Evolutionary conservation across 53 echinoderm and acorn worm genomes (phyloP).

Genomic region (Temnopleurus reevesii): DNA sequence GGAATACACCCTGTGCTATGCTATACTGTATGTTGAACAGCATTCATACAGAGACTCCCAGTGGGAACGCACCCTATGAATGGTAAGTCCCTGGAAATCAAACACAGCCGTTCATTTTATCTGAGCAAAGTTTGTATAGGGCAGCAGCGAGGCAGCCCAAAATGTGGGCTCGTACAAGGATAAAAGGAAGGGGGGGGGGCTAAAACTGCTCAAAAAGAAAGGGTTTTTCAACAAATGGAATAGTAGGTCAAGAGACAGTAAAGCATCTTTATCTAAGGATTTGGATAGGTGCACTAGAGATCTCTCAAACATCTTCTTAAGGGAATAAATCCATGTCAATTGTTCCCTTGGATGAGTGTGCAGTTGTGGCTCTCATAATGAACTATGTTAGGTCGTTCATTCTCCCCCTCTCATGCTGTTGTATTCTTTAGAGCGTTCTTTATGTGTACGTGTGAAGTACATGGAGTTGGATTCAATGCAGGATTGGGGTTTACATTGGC

Average conservation of each 20-base stretch:
- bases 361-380: not conserved
- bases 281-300: conserved; percentile 5
- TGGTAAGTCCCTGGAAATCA: conserved; percentile 9
- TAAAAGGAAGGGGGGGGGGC: not conserved
- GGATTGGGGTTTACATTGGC: not conserved
- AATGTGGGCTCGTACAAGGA: not conserved
- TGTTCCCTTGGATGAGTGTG: not conserved
- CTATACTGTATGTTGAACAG: no score
- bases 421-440: conserved; percentile 2
- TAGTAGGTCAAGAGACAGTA: conserved; percentile 28
- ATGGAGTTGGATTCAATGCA: not conserved
- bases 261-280: conserved; percentile 26
- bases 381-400: not conserved
- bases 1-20: no score
- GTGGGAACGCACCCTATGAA: conserved; percentile 21
- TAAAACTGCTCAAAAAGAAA: not conserved
- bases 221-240: conserved; percentile 15
- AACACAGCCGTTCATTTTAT: conserved; percentile 38
- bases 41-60: not conserved
- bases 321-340: conserved; percentile 19
- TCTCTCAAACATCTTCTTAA: not conserved
- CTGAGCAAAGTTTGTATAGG: conserved; percentile 38
- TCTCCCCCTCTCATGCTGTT: not conserved
- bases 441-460: conserved; percentile 35
- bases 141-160: not conserved